Evolutionary conservation across 2,888 invertebrate genomes (phyloP).

Genomic region (Euzophera pinguis): DNA sequence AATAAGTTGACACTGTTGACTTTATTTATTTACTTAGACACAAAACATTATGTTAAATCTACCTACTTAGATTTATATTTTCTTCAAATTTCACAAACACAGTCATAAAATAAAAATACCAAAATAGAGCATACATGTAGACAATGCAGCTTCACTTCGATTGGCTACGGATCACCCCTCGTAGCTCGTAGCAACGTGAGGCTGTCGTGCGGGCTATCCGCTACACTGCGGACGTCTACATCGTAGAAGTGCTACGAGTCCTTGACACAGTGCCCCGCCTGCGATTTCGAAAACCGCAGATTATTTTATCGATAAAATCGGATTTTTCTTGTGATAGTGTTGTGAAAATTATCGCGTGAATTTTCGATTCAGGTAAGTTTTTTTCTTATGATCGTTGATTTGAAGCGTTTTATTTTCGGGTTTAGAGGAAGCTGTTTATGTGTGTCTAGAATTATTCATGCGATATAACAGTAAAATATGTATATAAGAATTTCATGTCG

Average conservation of each 20-base stretch:
- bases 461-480: no score
- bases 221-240: conserved; percentile 72
- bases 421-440: background rate
- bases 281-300: conserved; percentile 28
- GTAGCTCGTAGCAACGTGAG: conserved; percentile 77
- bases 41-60: no score
- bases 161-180: conserved; percentile 74
- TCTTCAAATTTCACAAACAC: no score
- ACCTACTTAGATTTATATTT: no score
- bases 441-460: background rate
- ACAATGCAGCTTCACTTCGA: conserved; percentile 73
- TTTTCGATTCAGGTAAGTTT: background rate
- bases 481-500: no score
- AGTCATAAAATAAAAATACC: no score
- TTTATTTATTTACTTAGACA: no score
- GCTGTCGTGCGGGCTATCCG: conserved; percentile 71
- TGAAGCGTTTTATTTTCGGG: background rate
- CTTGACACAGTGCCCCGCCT: conserved; percentile 70
- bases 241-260: conserved; percentile 49
- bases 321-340: background rate
- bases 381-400: background rate
- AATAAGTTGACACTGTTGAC: no score
- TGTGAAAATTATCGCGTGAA: background rate
- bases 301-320: conserved; percentile 1
- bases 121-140: conserved; percentile 54